These are phyloP conservation scores for Heliangelus exortis DNA, from an alignment of 2,797 vertebrate genomes.

Conservation along the genomic window DNA sequence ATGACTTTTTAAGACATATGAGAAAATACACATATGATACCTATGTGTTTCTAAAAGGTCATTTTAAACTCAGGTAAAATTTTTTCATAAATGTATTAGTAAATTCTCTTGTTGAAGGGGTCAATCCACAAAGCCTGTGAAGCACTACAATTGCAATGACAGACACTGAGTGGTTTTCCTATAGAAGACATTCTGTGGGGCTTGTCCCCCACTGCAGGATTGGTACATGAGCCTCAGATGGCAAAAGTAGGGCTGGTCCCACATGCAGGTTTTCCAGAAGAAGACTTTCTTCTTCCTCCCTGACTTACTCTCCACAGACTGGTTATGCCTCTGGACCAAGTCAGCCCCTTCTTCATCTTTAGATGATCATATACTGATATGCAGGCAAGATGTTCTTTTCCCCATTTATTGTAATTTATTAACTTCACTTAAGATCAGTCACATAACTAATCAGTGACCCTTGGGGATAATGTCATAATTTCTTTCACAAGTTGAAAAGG, in stretches of 20 bases:
- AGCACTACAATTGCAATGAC: neutral
- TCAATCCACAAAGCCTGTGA: neutral
- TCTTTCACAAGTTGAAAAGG: neutral
- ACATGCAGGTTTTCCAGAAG: neutral
- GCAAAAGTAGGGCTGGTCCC: neutral
- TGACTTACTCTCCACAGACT: neutral
- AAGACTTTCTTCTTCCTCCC: neutral
- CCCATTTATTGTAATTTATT: neutral
- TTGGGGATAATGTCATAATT: neutral
- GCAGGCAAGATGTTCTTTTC: neutral
- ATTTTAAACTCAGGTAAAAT: neutral
- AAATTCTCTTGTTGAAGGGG: neutral
- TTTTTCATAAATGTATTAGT: neutral
- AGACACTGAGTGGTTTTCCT: neutral
- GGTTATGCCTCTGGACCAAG: neutral
- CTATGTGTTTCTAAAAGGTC: neutral
- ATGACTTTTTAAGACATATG: neutral
- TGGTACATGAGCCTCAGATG: neutral
- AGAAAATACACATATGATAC: neutral
- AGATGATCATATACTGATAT: neutral
- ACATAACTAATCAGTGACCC: neutral
- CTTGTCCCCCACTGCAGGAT: neutral
- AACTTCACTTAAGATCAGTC: neutral
- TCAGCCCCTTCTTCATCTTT: neutral
- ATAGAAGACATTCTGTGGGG: neutral